Evolutionary conservation across 1,140 invertebrate genomes (phyloP), one percentile per base, ranked within the genome.

Genomic region (Sycobia sp.): DNA sequence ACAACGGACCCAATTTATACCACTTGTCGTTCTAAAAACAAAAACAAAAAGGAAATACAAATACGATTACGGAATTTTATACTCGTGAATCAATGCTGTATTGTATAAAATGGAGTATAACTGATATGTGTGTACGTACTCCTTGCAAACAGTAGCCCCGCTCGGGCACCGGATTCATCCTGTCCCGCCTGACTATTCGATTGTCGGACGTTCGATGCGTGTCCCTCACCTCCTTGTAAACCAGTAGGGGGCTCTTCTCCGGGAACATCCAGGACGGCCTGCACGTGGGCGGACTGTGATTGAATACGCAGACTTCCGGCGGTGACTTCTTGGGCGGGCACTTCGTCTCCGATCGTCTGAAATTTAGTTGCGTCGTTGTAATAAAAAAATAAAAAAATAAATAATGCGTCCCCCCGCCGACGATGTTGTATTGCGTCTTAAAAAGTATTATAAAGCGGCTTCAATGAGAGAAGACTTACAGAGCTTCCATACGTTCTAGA

Each of bases 181-280:
- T 38, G 16, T 51, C 49, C 16, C 32, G n/a, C n/a, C n/a, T n/a
- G n/a, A n/a, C n/a, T n/a, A n/a, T n/a, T n/a, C n/a, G n/a, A n/a
- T n/a, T n/a, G n/a, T n/a, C n/a, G n/a, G n/a, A n/a, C n/a, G n/a
- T n/a, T n/a, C n/a, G n/a, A n/a, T n/a, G n/a, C n/a, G n/a, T n/a
- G n/a, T n/a, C n/a, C n/a, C n/a, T n/a, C n/a, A n/a, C n/a, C n/a
- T n/a, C n/a, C n/a, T n/a, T n/a, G n/a, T n/a, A n/a, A n/a, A n/a
- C n/a, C n/a, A n/a, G n/a, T n/a, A n/a, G 78, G 0, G 79, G 79
- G 32, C 76, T 61, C 14, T 72, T 79, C 27, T 27, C 38, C 8
- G 76, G 70, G 64, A 71, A 62, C 18, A 64, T 74, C 77, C 77
- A 80, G 5, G 65, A 29, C 5, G 78, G 78, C 66, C 73, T 76